Evolutionary conservation across 2,888 invertebrate genomes (phyloP), one percentile per base, ranked within the genome.

Genomic region (Tiphia femorata): DNA sequence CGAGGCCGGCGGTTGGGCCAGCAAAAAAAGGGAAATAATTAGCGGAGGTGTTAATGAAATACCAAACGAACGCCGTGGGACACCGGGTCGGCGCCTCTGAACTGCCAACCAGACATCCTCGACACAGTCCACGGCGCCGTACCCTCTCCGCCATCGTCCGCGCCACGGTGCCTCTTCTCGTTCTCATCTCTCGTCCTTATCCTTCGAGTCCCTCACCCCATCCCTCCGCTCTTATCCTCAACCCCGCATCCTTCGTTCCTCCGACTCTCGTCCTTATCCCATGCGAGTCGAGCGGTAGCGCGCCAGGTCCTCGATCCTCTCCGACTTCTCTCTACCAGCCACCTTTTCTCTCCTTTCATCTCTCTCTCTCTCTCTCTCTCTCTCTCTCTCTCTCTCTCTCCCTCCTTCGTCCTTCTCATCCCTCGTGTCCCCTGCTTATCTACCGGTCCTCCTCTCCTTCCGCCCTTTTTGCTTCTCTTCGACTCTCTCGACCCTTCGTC

Each of bases 31-130:
- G 74, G 76, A 75, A 82, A 82, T 83, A 83, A 83, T 83, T 82
- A 83, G 82, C 76, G 73, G 73, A 83, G 82, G 83, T 81, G 83
- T 82, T 83, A 83, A 83, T 81, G 83, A 82, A 83, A 83, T 82
- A 82, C 81, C 82, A 75, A 80, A 79, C 75, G 76, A 78, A 78
- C 78, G 79, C 79, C 66, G 75, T 71, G 76, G 77, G 77, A 80
- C 79, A 80, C 75, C 73, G 69, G 75, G 80, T 80, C 82, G 82
- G 82, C 81, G 79, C 78, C 78, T 83, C 77, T 82, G 81, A 81
- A 81, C 81, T 81, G 78, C 77, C 77, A 72, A 76, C 73, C 80
- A 81, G 80, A 80, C 81, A 79, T 79, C 76, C 76, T 67, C 78
- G 79, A 83, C 82, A 81, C 76, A 77, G 76, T 77, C 78, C 72